These are phyloP conservation scores for Lordiphosa collinella DNA, from an alignment of 1,140 invertebrate species.

Conservation along the genomic window DNA sequence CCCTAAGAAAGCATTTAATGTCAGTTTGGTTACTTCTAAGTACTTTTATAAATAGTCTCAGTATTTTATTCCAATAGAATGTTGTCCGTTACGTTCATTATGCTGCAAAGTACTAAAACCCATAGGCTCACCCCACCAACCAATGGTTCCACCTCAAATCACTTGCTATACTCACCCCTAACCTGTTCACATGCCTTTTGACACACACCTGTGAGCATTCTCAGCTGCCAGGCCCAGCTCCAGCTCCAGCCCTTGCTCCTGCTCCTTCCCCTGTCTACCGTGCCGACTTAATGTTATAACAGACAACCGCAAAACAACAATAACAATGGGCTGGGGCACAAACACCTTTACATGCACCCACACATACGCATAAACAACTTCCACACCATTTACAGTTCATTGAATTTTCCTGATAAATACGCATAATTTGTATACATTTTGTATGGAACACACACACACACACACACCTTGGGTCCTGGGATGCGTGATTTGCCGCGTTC, in stretches of 20 bases:
- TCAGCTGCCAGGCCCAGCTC: conserved; percentile 33
- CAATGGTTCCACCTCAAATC: conserved; percentile 2
- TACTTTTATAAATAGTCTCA: no score
- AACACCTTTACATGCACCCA: conserved; percentile 35
- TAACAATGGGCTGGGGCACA: conserved; percentile 12
- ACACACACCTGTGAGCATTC: conserved; percentile 74
- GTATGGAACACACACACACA: no score
- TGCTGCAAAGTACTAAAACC: no score
- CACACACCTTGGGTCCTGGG: conserved; percentile 17
- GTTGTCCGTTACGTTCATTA: no score
- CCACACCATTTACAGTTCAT: conserved; percentile 77
- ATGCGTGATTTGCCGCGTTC: conserved; percentile 72
- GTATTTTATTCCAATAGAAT: no score
- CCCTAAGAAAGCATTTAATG: no score
- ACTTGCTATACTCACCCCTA: not conserved
- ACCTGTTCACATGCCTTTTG: conserved; percentile 52
- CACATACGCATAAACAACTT: conserved; percentile 49
- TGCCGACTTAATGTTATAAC: conserved; percentile 57
- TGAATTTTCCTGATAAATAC: conserved; percentile 76
- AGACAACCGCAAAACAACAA: conserved; percentile 66
- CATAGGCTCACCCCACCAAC: not conserved
- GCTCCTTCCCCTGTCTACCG: conserved; percentile 4
- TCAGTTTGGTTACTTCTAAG: no score
- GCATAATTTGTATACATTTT: conserved; percentile 75
- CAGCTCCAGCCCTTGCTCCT: not conserved